Evolutionary conservation across 1,140 invertebrate genomes (phyloP), one percentile per base, ranked within the genome.

Genomic region (Brachionus paranguensis): DNA sequence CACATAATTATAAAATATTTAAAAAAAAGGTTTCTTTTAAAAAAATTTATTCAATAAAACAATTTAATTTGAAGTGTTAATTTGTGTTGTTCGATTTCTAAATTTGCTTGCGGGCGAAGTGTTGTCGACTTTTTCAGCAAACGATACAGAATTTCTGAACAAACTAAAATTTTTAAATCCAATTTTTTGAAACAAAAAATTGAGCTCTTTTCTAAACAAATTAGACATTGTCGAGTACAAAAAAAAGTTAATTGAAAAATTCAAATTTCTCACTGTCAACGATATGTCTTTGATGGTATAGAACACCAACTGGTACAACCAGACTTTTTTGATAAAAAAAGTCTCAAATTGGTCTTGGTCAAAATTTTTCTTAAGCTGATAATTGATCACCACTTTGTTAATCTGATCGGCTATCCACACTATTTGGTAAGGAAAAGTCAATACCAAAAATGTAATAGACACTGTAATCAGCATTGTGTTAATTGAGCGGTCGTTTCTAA

Each of bases 191-290:
- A 81, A 68, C 41, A 81, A 47, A 20, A 14, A 45, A 68, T 81
- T 81, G 3, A 81, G 33, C 29, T 81, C 53, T 81, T 81, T 81
- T 10, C 78, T n/a, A 81, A 81, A 81, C 20, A 81, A 47, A 81
- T 68, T 81, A 5, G 78, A 81, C 53, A 81, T 81, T 10, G 78
- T 81, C 33, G 78, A 81, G 33, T 81, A 81, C 43, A 81, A 64
- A 64, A 81, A 81, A 47, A 81, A 81, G n/a, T 81, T 81, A 2
- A 81, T 81, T 64, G 64, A 68, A 47, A 81, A 81, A 68, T 81
- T 81, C 24, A 81, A 27, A 68, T 81, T 81, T 43, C 78, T 60
- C 0, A 81, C 37, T 11, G 78, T 81, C 53, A 64, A 64, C 8
- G 78, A 41, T 41, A 81, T 64, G 37, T 81, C 78, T 64, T 81